Evolutionary conservation across 64 coral and sea anemone genomes (phyloP), one percentile per base, ranked within the genome.

Genomic region (Exaiptasia diaphana): DNA sequence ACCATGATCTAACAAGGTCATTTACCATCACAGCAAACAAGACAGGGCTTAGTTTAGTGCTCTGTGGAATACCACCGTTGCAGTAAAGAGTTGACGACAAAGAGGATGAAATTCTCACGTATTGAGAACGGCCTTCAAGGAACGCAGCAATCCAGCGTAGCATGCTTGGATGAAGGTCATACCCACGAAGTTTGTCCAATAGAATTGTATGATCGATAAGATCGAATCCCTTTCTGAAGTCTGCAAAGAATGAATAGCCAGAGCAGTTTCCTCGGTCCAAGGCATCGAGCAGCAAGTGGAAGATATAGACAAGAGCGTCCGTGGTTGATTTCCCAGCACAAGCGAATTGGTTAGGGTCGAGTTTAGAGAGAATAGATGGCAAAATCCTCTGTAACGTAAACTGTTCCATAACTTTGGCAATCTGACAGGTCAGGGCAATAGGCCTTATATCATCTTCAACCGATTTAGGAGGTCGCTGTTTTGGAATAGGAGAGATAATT

Each of bases 21-120:
- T 82, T 50, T 3, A 82, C 62, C 79, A 82, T 68, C 24, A 82
- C 61, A n/a, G 79, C 79, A 69, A 82, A 82, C 58, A 82, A 53
- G 25, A 82, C 53, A 29, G 79, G 79, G 42, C 69, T 48, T 21
- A 73, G 69, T 31, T 38, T 29, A 17, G 64, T 68, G 21, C 4
- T 31, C 35, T 68, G 64, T 5, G 64, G 64, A 68, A 73, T 73
- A n/a, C 69, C 69, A 21, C 42, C 69, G 43, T 73, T 80, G 8
- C 26, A 33, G 56, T 10, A 65, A 4, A 29, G 5, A 64, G 7
- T 29, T 27, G 77, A 12, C 34, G 77, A 80, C 40, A 57, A 64
- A 29, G 41, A 18, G 4, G 6, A 27, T 40, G 56, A 40, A 80
- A 80, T 12, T 31, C 31, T 55, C 23, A 71, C 65, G 45, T 33